Evolutionary conservation across 2,888 invertebrate genomes (phyloP).

Genomic region (Amphimallon solstitiale): DNA sequence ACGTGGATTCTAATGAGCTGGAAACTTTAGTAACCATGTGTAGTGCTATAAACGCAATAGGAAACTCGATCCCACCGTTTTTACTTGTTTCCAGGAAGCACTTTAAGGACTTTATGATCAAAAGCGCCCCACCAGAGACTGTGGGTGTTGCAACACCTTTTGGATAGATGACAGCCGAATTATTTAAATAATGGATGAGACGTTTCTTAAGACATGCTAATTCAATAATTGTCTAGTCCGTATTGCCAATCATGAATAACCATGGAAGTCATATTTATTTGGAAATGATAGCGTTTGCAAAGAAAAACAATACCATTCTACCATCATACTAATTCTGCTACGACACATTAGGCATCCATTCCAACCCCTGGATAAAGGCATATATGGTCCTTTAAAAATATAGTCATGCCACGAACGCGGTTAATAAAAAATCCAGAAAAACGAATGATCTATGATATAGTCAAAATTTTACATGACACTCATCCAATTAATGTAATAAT

Average conservation of each 20-base stretch:
- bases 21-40: constrained; percentile 6
- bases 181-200: background rate
- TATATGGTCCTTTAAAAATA: constrained; percentile 32
- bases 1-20: constrained; percentile 7
- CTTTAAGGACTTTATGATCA: background rate
- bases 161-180: background rate
- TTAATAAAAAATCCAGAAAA: constrained; percentile 33
- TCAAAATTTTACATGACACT: constrained; percentile 23
- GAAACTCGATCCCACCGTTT: constrained; percentile 17
- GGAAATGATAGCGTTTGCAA: background rate
- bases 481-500: constrained; percentile 31
- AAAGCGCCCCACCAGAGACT: too few relatives aligned
- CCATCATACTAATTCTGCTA: background rate
- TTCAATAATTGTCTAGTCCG: background rate
- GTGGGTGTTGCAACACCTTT: too few relatives aligned
- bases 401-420: constrained; percentile 12
- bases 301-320: too few relatives aligned
- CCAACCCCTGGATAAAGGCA: constrained; percentile 25
- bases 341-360: background rate
- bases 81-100: constrained; percentile 22
- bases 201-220: background rate
- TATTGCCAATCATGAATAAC: background rate
- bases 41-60: constrained; percentile 7
- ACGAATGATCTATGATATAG: constrained; percentile 37
- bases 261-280: background rate